Base-by-base conservation (phyloP, 1,140 invertebrate genomes). In the Anastrepha obliqua region DNA sequence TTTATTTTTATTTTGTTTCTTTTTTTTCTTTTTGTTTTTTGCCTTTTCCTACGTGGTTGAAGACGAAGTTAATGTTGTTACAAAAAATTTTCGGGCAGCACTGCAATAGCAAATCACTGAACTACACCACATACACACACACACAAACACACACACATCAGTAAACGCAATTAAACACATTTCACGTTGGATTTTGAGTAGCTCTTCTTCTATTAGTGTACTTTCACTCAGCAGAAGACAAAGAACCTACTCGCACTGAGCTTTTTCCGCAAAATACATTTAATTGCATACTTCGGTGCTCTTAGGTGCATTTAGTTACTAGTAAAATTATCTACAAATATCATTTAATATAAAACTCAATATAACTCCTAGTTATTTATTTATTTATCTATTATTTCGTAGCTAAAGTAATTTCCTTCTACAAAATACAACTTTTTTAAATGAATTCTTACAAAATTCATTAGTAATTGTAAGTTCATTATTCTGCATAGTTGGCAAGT, bases 71-170 rank as follows among this genome's bases (percentile, higher is more conserved):
- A 86, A 86, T 62, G 85, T 85, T n/a, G 39, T 86, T 17, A 86
- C 2, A 6, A 39, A 39, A 58, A 29, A 86, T 62, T 86, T 88
- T 89, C 91, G 91, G 91, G 91, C 91, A 90, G 88, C 88, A 90
- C 88, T 90, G 91, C 91, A 92, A 92, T 92, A 92, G 90, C 58
- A 86, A 81, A 81, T 81, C 20, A 86, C 39, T 86, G 58, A 60
- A 86, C 29, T 44, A 86, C 17, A 86, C 17, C 74, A 81, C n/a
- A 81, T 17, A 47, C 8, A 81, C 7, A 81, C n/a, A 55, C 74
- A 81, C 29, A 55, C 47, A 47, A 9, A 81, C 51, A 81, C 55
- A 81, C 47, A 11, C 55, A 81, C 42, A 55, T 20, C 3, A 44
- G 70, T 47, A n/a, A 44, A 42, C 13, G 7, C 5, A 17, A 6